These are phyloP conservation scores for Lutra lutra DNA, from an alignment of 2,797 vertebrate species.

Conservation along the genomic window DNA sequence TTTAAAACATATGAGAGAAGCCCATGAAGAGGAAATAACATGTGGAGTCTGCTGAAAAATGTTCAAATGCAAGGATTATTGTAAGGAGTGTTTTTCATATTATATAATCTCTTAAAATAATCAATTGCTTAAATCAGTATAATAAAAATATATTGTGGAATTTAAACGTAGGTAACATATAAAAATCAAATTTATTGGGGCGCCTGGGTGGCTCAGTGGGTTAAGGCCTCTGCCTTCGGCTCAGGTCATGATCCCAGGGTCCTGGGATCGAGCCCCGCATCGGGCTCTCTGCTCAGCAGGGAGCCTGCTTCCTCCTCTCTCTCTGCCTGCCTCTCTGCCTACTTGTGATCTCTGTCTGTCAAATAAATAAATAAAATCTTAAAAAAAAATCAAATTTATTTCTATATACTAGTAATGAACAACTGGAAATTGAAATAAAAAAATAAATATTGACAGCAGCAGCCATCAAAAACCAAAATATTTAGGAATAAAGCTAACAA, in stretches of 20 bases:
- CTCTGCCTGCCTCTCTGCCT: too few species aligned
- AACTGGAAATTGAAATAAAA: background rate
- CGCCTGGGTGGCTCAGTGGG: too few species aligned
- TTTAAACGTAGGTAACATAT: background rate
- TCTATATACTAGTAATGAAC: background rate
- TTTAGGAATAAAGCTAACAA: background rate
- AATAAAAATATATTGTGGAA: background rate
- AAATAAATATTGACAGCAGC: background rate
- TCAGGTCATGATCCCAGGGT: too few species aligned
- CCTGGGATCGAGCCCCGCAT: too few species aligned
- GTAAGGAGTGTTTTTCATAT: background rate
- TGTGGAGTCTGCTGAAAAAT: background rate
- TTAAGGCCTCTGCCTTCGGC: too few species aligned
- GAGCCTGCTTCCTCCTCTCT: too few species aligned
- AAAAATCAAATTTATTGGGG: background rate
- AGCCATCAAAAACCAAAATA: background rate
- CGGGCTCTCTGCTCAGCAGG: too few species aligned
- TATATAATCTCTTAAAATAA: background rate
- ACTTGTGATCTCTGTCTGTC: too few species aligned
- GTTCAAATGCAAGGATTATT: background rate
- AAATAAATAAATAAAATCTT: too few species aligned
- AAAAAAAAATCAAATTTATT: background rate
- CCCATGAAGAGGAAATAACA: background rate
- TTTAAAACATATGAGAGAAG: background rate
- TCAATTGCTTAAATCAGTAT: background rate